Evolutionary conservation across 1,140 invertebrate genomes (phyloP).

Genomic region (Eriosoma lanigerum): DNA sequence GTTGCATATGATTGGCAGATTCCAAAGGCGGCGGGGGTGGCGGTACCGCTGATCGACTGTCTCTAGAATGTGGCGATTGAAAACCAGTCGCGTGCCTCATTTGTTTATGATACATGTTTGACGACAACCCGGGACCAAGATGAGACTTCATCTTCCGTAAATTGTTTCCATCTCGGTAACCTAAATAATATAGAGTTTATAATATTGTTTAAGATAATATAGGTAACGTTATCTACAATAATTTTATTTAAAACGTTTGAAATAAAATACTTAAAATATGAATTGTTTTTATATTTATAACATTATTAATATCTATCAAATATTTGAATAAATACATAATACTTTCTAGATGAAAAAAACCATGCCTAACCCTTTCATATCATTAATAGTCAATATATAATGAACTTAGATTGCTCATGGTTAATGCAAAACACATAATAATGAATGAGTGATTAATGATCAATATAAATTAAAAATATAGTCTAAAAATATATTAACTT

Average conservation of each 20-base stretch:
- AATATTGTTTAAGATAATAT: too few species aligned
- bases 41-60: slow-evolving; percentile 62
- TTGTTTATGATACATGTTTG: slow-evolving; percentile 68
- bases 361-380: too few species aligned
- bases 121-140: slow-evolving; percentile 64
- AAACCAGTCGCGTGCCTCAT: slow-evolving; percentile 72
- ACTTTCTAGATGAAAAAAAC: too few species aligned
- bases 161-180: slow-evolving; percentile 75
- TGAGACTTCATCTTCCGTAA: slow-evolving; percentile 83
- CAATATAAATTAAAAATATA: background rate
- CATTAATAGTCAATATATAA: too few species aligned
- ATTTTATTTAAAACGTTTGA: too few species aligned
- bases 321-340: too few species aligned
- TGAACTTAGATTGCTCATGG: background rate
- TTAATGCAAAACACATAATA: slow-evolving; percentile 29
- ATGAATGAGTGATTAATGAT: background rate
- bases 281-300: too few species aligned
- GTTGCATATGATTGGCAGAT: slow-evolving; percentile 62
- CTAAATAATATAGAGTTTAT: slow-evolving; percentile 45
- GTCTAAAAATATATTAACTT: background rate
- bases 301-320: too few species aligned
- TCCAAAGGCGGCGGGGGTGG: slow-evolving; percentile 62
- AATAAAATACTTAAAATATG: too few species aligned
- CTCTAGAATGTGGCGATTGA: slow-evolving; percentile 63
- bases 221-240: too few species aligned